phyloP scores from a whole-genome alignment of 2,888 invertebrate species.

The Tinea semifulvella region DNA sequence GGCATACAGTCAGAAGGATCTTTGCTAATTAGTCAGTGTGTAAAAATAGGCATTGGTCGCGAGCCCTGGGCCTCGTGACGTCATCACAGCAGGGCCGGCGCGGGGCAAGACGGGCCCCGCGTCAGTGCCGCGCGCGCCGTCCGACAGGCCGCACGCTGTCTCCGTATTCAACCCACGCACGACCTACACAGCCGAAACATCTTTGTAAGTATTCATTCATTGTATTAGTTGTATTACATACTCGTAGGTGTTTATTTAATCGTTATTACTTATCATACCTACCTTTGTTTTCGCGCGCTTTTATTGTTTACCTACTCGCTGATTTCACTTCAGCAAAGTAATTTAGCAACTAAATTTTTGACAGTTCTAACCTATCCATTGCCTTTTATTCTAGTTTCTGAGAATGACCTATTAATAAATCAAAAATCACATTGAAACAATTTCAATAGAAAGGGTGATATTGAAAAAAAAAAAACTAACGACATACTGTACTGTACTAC shows the following conservation, averaged over 20 bases:
- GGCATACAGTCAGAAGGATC: not conserved
- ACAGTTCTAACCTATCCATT: too few species aligned
- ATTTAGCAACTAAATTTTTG: too few species aligned
- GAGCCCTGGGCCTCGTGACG: slow-evolving; percentile 67
- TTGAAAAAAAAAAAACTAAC: not conserved
- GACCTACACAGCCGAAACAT: not conserved
- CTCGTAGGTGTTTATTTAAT: too few species aligned
- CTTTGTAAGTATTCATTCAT: slow-evolving; percentile 8
- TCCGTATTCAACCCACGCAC: not conserved
- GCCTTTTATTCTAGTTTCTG: too few species aligned
- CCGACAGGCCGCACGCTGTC: slow-evolving; percentile 48
- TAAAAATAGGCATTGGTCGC: slow-evolving; percentile 59
- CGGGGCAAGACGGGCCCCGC: slow-evolving; percentile 67
- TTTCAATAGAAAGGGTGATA: too few species aligned
- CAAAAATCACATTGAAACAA: too few species aligned
- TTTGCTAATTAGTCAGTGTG: slow-evolving; percentile 5
- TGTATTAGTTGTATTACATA: too few species aligned
- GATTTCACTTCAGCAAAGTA: slow-evolving; percentile 10
- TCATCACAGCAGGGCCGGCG: slow-evolving; percentile 53
- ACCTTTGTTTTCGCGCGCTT: slow-evolving; percentile 1
- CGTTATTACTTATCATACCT: not conserved
- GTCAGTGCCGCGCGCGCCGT: slow-evolving; percentile 66
- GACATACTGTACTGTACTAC: not conserved
- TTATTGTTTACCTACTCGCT: not conserved
- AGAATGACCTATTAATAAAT: too few species aligned